Evolutionary conservation across 2,113 vertebrate genomes (phyloP).

Genomic region (Phaethornis superciliosus): DNA sequence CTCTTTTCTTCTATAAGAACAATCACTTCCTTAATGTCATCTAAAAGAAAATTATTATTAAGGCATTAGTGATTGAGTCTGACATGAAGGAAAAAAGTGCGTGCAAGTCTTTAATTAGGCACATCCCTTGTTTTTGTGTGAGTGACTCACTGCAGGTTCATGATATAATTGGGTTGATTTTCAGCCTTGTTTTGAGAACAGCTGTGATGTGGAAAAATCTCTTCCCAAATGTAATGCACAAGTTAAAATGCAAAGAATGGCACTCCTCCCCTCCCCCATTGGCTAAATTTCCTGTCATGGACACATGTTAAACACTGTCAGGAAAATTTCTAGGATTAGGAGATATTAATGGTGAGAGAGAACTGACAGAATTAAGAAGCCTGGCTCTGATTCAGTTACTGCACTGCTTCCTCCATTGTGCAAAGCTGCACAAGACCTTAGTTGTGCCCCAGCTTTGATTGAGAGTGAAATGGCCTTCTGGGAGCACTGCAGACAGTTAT

Average conservation of each 20-base stretch:
- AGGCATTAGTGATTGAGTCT: neutral
- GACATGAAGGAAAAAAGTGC: neutral
- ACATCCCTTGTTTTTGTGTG: neutral
- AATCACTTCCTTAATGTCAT: neutral
- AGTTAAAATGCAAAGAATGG: neutral
- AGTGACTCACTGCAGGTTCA: neutral
- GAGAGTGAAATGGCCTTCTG: neutral
- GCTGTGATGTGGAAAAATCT: neutral
- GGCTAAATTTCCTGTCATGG: neutral
- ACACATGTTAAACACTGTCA: neutral
- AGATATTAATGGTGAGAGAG: neutral
- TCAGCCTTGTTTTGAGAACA: neutral
- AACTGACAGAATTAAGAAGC: neutral
- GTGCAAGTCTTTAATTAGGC: neutral
- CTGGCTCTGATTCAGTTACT: neutral
- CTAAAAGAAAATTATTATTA: constrained; percentile 4
- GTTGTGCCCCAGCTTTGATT: neutral
- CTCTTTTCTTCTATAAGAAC: neutral
- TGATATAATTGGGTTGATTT: constrained; percentile 12
- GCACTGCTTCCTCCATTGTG: neutral
- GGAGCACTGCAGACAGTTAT: neutral
- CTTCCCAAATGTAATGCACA: neutral
- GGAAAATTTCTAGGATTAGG: neutral
- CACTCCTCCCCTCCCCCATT: rapidly evolving
- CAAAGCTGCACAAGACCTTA: neutral